Base-by-base conservation (phyloP, 2,888 invertebrate species). In the Cerastoderma edule region DNA sequence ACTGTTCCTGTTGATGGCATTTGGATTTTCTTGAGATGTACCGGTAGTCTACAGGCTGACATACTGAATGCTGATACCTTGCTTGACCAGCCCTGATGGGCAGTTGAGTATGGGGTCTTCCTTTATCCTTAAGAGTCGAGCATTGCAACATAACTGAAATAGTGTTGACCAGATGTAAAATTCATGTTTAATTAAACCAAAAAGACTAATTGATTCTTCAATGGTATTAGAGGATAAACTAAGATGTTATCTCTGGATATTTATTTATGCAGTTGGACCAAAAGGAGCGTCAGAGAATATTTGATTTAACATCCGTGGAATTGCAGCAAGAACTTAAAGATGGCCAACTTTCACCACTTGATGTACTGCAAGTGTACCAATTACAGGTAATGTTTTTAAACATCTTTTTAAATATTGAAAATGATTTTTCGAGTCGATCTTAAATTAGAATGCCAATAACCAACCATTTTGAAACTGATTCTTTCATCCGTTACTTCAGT, bases 361-460 rank as follows among this genome's bases (percentile, higher is more conserved):
- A 86, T 67, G 87, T 87, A 1, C 67, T 86, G 1, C 83, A 84
- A 68, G 85, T 84, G n/a, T 88, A 82, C 70, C 88, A 88, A 53
- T 66, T 68, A 19, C 75, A 81, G 83, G 87, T 85, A 39, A 56
- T 19, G 6, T 33, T 30, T 48, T 46, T 28, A 10, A 13, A 53
- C 13, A 53, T 32, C n/a, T 48, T 19, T 72, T n/a, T n/a, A n/a
- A n/a, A n/a, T n/a, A n/a, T n/a, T n/a, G n/a, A n/a, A n/a, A n/a
- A n/a, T n/a, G n/a, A n/a, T n/a, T n/a, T n/a, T n/a, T n/a, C n/a
- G n/a, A n/a, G n/a, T n/a, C n/a, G n/a, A n/a, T n/a, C n/a, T n/a
- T n/a, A n/a, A n/a, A n/a, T n/a, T n/a, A n/a, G n/a, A n/a, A n/a
- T n/a, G n/a, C n/a, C n/a, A n/a, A n/a, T n/a, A n/a, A n/a, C n/a